Percentiles rank a stretch among this genome's conserved stretches.
Evolutionary conservation across 1,140 invertebrate species (phyloP).

Genomic region (Heterodera schachtii): DNA sequence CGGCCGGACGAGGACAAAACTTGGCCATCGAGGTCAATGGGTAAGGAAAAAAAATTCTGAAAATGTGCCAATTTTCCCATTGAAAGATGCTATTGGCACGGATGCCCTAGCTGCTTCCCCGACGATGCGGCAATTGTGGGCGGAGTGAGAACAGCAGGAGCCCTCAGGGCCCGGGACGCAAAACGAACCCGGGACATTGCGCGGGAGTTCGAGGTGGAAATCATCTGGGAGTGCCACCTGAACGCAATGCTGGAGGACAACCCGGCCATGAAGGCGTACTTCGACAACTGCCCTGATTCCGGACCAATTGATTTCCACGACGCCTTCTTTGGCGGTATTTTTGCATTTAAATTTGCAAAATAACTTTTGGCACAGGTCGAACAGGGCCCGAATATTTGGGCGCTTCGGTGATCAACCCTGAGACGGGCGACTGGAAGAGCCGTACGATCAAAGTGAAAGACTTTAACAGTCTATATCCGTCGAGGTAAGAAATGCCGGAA

Average conservation of each 20-base stretch:
- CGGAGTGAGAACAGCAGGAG: neutral
- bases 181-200: neutral
- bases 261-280: conserved; percentile 7
- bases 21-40: neutral
- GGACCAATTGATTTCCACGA: neutral
- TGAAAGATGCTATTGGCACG: neutral
- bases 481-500: neutral
- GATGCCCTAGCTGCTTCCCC: neutral
- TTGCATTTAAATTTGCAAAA: neutral
- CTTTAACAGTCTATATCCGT: neutral
- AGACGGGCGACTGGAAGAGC: neutral
- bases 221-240: conserved; percentile 3
- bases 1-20: neutral
- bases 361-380: neutral
- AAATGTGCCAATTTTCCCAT: neutral
- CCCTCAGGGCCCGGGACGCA: neutral
- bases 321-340: conserved; percentile 18
- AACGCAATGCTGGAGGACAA: neutral
- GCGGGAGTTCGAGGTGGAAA: neutral
- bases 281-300: neutral
- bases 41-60: neutral
- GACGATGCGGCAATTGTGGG: neutral
- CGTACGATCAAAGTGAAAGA: conserved; percentile 1
- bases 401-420: neutral
- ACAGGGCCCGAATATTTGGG: neutral